A percentile compares a stretch with the other conserved stretches of the same genome.
These are phyloP conservation scores for Rhea pennata DNA, from an alignment of 2,113 vertebrate species.

Conservation along the genomic window DNA sequence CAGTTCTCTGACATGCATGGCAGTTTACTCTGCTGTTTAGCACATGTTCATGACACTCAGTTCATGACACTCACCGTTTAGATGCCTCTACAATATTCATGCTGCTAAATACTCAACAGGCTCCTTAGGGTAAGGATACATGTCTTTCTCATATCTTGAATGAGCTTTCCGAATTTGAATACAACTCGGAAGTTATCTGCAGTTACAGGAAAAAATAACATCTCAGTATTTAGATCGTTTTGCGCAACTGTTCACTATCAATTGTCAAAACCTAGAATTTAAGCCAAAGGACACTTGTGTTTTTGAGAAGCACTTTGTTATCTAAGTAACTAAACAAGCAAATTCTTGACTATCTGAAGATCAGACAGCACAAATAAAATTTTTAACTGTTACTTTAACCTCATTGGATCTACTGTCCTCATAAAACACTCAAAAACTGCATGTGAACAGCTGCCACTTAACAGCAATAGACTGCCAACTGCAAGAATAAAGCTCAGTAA, in stretches of 20 bases:
- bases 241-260: background rate
- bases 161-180: background rate
- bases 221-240: background rate
- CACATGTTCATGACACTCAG: background rate
- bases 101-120: background rate
- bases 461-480: background rate
- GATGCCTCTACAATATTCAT: background rate
- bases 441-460: background rate
- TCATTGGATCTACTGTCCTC: background rate
- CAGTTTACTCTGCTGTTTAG: background rate
- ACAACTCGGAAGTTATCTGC: background rate
- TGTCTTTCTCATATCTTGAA: background rate
- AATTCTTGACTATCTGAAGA: background rate
- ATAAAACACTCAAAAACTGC: background rate
- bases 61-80: background rate
- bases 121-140: background rate
- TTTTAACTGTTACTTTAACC: background rate
- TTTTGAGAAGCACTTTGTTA: background rate
- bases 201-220: background rate
- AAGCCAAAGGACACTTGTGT: background rate
- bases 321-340: background rate
- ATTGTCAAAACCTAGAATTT: background rate
- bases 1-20: background rate
- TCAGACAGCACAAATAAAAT: background rate
- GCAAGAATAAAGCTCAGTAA: background rate